A percentile compares a stretch with the other conserved stretches of the same genome.
These are phyloP conservation scores for Blera fallax DNA, from an alignment of 2,888 invertebrate species.

Conservation along the genomic window DNA sequence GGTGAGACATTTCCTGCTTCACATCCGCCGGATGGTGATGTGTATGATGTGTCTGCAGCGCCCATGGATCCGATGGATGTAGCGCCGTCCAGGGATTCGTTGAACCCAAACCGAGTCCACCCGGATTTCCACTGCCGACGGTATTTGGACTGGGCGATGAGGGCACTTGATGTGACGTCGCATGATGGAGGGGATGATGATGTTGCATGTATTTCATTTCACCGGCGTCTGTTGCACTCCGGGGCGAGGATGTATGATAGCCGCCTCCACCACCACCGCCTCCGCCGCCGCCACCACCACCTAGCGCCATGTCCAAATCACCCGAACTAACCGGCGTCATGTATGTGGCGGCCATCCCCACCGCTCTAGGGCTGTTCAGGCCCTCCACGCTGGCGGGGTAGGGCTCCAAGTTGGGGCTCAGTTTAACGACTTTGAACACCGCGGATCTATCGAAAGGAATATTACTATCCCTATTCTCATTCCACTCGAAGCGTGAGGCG, in stretches of 20 bases:
- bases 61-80: slow-evolving; percentile 91
- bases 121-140: slow-evolving; percentile 82
- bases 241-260: slow-evolving; percentile 90
- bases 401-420: slow-evolving; percentile 83
- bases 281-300: slow-evolving; percentile 87
- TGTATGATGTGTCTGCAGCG: slow-evolving; percentile 87
- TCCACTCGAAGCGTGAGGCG: slow-evolving; percentile 82
- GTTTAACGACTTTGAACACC: slow-evolving; percentile 82
- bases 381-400: slow-evolving; percentile 83
- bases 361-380: slow-evolving; percentile 85
- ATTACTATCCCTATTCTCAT: slow-evolving; percentile 81
- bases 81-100: slow-evolving; percentile 92
- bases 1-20: slow-evolving; percentile 88
- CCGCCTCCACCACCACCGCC: slow-evolving; percentile 83
- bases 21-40: slow-evolving; percentile 90
- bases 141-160: slow-evolving; percentile 86
- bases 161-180: slow-evolving; percentile 88
- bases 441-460: slow-evolving; percentile 81
- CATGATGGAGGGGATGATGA: slow-evolving; percentile 92
- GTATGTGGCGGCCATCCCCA: slow-evolving; percentile 97
- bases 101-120: slow-evolving; percentile 79
- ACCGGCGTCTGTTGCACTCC: slow-evolving; percentile 92
- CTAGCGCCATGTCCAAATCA: slow-evolving; percentile 88
- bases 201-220: slow-evolving; percentile 97
- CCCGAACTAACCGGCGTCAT: slow-evolving; percentile 93